phyloP scores from a whole-genome alignment of 2,888 invertebrate genomes.

The Leucania comma region DNA sequence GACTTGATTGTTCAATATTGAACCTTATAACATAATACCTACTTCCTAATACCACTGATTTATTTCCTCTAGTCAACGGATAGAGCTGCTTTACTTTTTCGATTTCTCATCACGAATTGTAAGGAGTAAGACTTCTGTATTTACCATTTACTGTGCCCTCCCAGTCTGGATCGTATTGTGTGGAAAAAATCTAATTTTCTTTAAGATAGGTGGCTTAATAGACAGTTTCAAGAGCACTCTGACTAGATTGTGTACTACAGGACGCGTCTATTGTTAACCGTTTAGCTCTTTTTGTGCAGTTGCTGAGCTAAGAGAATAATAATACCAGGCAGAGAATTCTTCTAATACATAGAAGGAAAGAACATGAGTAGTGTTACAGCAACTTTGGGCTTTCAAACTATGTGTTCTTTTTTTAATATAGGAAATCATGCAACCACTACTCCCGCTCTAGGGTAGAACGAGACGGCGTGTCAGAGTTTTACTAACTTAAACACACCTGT shows the following conservation, averaged over 20 bases:
- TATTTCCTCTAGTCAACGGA: too few species aligned
- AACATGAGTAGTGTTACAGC: too few species aligned
- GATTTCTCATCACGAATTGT: not conserved
- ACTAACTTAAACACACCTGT: too few species aligned
- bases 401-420: too few species aligned
- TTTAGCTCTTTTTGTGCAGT: slow-evolving; percentile 9
- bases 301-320: not conserved
- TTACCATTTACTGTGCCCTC: not conserved
- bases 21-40: too few species aligned
- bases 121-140: slow-evolving; percentile 24
- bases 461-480: too few species aligned
- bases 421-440: too few species aligned
- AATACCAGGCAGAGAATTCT: not conserved
- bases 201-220: slow-evolving; percentile 53
- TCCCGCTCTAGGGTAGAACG: too few species aligned
- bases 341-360: too few species aligned
- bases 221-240: slow-evolving; percentile 50
- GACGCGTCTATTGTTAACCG: slow-evolving; percentile 25
- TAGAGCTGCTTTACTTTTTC: not conserved
- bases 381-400: too few species aligned
- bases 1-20: too few species aligned
- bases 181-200: slow-evolving; percentile 61
- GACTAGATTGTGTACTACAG: slow-evolving; percentile 38
- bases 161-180: slow-evolving; percentile 42
- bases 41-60: too few species aligned